Evolutionary conservation across 2,888 invertebrate genomes (phyloP), one percentile per base, ranked within the genome.

Genomic region (Cylloceria caligata): DNA sequence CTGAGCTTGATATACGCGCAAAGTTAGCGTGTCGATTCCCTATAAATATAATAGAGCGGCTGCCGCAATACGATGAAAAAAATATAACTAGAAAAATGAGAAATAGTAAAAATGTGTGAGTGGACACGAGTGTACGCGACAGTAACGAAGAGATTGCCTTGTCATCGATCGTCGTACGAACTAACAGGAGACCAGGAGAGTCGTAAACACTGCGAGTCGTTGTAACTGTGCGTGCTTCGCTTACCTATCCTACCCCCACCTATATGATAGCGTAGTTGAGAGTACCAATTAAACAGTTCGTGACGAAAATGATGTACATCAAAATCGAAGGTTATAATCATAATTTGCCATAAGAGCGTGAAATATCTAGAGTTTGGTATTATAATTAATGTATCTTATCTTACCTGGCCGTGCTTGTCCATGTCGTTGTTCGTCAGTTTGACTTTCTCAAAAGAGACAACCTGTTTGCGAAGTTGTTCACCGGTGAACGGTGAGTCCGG

Each of bases 341-440:
- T n/a, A 49, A 49, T 49, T 49, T 21, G 45, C 42, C n/a, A 45
- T n/a, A 52, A 52, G 24, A 52, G 55, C n/a, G 34, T 6, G 16
- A 5, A 60, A 62, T 39, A 27, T 27, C 24, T n/a, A n/a, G n/a
- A 52, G 52, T 24, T 2, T 11, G 21, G 49, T 27, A 13, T 55
- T 30, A 34, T n/a, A 60, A 34, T 34, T 30, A 27, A 30, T 21
- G n/a, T 30, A 30, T 57, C 30, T 27, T 30, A 64, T 62, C 94
- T 94, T 91, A 96, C 96, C 93, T 96, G 96, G 88, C 96, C 96
- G 86, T 95, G 95, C 89, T 96, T 96, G 91, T 96, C 96, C 94
- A 96, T 95, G 93, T 97, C 96, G 93, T 97, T 97, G 93, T 97
- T 97, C 88, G 97, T 97, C 80, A 97, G 94, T 91, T 97, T 97